Evolutionary conservation across 2,797 vertebrate species (phyloP).

Genomic region (Enteromius anoplus): DNA sequence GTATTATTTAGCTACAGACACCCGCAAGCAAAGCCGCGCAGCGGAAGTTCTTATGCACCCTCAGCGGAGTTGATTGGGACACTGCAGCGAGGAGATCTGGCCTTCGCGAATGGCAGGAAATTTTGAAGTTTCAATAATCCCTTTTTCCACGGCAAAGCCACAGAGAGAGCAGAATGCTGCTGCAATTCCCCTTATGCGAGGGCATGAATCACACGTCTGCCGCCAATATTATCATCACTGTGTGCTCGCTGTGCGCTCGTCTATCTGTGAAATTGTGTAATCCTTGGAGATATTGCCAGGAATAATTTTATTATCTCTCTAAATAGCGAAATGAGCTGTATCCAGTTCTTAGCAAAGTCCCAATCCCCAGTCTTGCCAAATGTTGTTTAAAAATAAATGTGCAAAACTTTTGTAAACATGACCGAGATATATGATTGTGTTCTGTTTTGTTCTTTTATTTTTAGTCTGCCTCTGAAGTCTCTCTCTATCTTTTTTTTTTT

Average conservation of each 20-base stretch:
- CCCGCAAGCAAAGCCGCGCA: constrained; percentile 6
- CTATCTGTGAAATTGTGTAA: constrained; percentile 63
- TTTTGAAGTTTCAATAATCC: constrained; percentile 55
- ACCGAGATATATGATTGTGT: constrained; percentile 31
- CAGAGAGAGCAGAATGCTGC: constrained; percentile 32
- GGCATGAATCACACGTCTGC: constrained; percentile 58
- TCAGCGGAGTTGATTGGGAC: constrained; percentile 29
- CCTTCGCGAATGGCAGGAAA: neutral
- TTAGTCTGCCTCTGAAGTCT: constrained; percentile 20
- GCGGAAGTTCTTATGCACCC: neutral
- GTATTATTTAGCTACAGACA: constrained; percentile 36
- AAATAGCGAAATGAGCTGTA: constrained; percentile 59
- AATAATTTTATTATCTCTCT: constrained; percentile 60
- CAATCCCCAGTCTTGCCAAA: constrained; percentile 49
- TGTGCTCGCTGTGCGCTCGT: constrained; percentile 53
- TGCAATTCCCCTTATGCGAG: constrained; percentile 48
- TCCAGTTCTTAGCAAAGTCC: constrained; percentile 47
- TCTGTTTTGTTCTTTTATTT: constrained; percentile 1
- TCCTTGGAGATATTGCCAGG: constrained; percentile 58
- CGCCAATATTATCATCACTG: constrained; percentile 57
- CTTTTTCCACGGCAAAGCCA: constrained; percentile 43
- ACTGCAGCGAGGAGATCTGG: constrained; percentile 17
- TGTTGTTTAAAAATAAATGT: constrained; percentile 55
- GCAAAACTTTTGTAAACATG: constrained; percentile 47
- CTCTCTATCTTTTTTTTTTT: too few relatives aligned